Percentiles rank a stretch among this genome's conserved stretches.
phyloP scores from a whole-genome alignment of 2,888 invertebrate species.

The Drosophila kuntzei region DNA sequence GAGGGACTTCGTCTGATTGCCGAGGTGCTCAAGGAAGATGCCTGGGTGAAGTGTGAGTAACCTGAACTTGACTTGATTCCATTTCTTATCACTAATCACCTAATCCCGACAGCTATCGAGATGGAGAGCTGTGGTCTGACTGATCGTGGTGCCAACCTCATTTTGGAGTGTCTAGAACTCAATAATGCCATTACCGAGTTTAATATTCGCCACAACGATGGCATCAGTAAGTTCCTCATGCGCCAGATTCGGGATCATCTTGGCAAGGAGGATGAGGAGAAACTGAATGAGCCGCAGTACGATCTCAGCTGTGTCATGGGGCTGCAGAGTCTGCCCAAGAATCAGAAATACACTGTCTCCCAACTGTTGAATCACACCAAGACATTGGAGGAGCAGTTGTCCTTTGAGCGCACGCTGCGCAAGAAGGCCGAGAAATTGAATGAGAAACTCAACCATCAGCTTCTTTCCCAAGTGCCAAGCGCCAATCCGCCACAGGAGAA shows the following conservation, averaged over 20 bases:
- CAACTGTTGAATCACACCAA: conserved; percentile 80
- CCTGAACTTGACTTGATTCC: fast-evolving
- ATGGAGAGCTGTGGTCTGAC: conserved; percentile 91
- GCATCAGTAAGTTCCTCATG: conserved; percentile 86
- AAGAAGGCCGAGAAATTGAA: conserved; percentile 88
- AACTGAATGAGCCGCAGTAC: conserved; percentile 72
- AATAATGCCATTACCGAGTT: conserved; percentile 90
- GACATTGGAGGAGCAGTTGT: conserved; percentile 87
- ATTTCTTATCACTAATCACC: too few species aligned
- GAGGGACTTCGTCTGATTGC: conserved; percentile 88
- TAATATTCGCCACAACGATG: conserved; percentile 89
- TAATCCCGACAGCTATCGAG: conserved; percentile 87
- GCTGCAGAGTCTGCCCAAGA: conserved; percentile 67
- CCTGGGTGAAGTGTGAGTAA: conserved; percentile 90
- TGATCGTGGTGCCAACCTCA: conserved; percentile 87
- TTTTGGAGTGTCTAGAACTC: conserved; percentile 88
- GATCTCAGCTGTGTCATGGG: conserved; percentile 68
- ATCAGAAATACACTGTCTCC: conserved; percentile 71
- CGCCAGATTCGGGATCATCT: conserved; percentile 86
- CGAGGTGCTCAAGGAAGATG: conserved; percentile 90
- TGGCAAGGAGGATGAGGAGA: conserved; percentile 82
- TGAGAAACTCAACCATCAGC: conserved; percentile 87
- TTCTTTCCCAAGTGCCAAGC: conserved; percentile 85
- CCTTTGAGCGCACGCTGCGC: conserved; percentile 88
- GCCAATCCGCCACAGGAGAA: conserved; percentile 11